Evolutionary conservation across 2,113 vertebrate genomes (phyloP).

Genomic region (Cervus canadensis): DNA sequence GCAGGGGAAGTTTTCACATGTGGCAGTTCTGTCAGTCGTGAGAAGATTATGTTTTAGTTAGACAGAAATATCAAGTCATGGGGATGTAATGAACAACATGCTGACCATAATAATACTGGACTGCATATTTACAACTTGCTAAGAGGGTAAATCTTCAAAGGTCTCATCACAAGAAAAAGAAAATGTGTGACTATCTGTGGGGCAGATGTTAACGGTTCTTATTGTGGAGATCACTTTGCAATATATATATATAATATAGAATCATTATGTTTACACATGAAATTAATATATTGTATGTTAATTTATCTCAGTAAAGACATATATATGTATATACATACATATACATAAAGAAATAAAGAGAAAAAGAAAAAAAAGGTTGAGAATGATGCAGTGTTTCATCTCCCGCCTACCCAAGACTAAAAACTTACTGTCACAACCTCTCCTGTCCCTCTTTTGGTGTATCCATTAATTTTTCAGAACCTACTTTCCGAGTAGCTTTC

Average conservation of each 20-base stretch:
- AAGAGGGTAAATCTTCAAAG: neutral
- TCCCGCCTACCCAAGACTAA: neutral
- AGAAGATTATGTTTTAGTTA: neutral
- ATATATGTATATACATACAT: neutral
- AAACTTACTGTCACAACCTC: neutral
- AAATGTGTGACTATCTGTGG: neutral
- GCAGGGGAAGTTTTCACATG: neutral
- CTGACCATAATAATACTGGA: neutral
- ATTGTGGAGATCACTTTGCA: neutral
- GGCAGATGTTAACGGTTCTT: neutral
- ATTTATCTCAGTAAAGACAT: neutral
- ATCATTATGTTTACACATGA: neutral
- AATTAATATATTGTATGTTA: neutral
- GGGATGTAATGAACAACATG: neutral
- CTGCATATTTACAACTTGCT: neutral
- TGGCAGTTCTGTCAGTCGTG: neutral
- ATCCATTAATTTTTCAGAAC: neutral
- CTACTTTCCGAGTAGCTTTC: neutral
- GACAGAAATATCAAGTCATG: neutral
- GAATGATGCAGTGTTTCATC: neutral
- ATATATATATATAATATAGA: neutral
- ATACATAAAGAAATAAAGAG: neutral
- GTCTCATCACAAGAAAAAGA: neutral
- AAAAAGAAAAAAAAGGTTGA: neutral
- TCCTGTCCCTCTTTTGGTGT: neutral